Conservation (phyloP, 2,888 invertebrate genomes). For the Anticlea derivata region DNA sequence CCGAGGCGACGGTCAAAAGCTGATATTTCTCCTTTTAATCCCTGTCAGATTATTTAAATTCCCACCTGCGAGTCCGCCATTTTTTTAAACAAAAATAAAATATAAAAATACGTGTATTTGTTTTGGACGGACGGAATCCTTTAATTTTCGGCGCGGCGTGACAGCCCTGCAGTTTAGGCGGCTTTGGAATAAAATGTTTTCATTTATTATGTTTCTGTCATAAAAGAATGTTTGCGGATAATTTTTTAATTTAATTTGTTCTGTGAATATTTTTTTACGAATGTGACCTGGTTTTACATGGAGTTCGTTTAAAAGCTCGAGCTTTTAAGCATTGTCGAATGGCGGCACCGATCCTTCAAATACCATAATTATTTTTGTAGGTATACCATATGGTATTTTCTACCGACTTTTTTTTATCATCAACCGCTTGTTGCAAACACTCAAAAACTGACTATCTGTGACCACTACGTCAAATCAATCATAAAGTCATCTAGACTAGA, state of each 20-base stretch:
- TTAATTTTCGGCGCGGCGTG: slow-evolving; percentile 80
- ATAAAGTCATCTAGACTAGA: too few relatives aligned
- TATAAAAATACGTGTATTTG: slow-evolving; percentile 82
- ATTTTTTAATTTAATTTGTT: slow-evolving; percentile 31
- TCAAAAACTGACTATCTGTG: too few relatives aligned
- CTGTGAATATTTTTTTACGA: slow-evolving; percentile 14
- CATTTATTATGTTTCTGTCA: slow-evolving; percentile 59
- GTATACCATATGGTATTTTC: too few relatives aligned
- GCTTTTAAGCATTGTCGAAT: too few relatives aligned
- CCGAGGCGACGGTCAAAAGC: slow-evolving; percentile 77
- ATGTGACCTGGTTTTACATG: background rate
- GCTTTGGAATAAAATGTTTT: slow-evolving; percentile 71
- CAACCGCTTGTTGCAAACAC: too few relatives aligned
- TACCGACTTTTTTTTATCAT: too few relatives aligned
- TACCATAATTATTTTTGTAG: too few relatives aligned
- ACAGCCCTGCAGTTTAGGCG: slow-evolving; percentile 64
- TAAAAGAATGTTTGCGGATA: slow-evolving; percentile 42
- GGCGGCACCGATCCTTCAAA: too few relatives aligned
- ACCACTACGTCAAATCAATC: too few relatives aligned
- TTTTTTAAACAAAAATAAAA: slow-evolving; percentile 81
- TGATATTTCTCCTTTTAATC: slow-evolving; percentile 83
- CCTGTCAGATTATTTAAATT: slow-evolving; percentile 84
- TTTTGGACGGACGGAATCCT: slow-evolving; percentile 81
- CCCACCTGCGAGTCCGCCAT: slow-evolving; percentile 76
- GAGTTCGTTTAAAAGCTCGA: too few relatives aligned